Base-by-base conservation (phyloP, 2,797 vertebrate genomes). In the Pelochelys cantorii region DNA sequence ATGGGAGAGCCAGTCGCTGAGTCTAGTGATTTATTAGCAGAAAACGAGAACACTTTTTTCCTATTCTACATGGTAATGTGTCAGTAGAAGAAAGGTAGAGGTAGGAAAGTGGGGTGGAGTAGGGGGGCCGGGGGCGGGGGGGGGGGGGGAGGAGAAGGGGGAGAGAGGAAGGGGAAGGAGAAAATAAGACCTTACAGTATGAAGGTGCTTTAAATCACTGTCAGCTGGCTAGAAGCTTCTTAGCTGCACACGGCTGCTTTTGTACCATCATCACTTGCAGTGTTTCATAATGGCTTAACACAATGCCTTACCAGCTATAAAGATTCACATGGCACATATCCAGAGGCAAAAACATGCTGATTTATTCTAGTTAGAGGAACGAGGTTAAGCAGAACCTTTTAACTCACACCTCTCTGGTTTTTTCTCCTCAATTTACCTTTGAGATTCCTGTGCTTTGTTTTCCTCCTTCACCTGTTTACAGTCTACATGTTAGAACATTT, bases 261-360 rank as follows among this genome's bases (percentile, higher is more conserved):
- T 42, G 34, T 82, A 75, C 83, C 86, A 59, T 62, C 48, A 74
- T 60, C 48, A 84, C 81, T 89, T 75, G 2, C 34, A 90, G 81
- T 55, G 55, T 48, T 84, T 84, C 87, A 87, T 77, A 94, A 95
- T 65, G 71, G 89, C 65, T 90, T 92, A 88, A 81, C 27, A 90
- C 37, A 87, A 77, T 57, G 15, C 48, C 59, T 95, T 84, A 80
- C 77, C 79, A 80, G 75, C 22, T 84, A 88, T 8, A 84, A 93
- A 92, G 83, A 83, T 82, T 83, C 23, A 90, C 84, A 93, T 12
- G 5, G 68, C 59, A 65, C 52, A 13, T 65, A 83, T 93, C 62
- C 86, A 48, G 34, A 88, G n/a, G 17, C 62, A 83, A 84, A 79
- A 89, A 84, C 0, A 2, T 5, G 20, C 1, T 53, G 7, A 10